Percentiles rank a stretch among this genome's conserved stretches.
Evolutionary conservation across 2,797 vertebrate species (phyloP).

Genomic region (Gymnopithys bicolor): DNA sequence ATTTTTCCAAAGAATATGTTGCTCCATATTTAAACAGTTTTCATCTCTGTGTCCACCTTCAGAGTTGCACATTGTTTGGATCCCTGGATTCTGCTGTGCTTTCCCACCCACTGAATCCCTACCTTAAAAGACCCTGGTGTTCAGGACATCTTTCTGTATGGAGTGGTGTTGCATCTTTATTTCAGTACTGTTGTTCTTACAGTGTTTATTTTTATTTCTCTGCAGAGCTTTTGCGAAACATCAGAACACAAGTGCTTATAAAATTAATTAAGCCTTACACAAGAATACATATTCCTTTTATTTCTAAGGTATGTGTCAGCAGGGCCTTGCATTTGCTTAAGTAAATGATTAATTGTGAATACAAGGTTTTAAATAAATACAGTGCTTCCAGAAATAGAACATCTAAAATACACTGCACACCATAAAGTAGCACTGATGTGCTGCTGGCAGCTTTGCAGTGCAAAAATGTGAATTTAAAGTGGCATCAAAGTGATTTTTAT

Average conservation of each 20-base stretch:
- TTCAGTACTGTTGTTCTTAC: neutral
- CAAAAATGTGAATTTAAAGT: neutral
- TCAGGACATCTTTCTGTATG: neutral
- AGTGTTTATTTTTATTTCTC: constrained; percentile 50
- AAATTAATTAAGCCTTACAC: constrained; percentile 99
- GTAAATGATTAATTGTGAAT: constrained; percentile 42
- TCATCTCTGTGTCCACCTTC: neutral
- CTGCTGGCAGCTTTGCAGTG: constrained; percentile 19
- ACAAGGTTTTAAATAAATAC: constrained; percentile 25
- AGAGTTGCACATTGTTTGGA: neutral
- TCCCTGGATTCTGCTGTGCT: neutral
- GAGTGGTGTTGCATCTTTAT: neutral
- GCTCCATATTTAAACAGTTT: neutral
- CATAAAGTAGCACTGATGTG: neutral
- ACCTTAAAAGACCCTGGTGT: neutral
- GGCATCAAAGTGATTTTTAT: neutral
- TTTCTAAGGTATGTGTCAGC: constrained; percentile 91
- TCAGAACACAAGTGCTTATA: constrained; percentile 99
- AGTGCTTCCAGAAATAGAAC: constrained; percentile 15
- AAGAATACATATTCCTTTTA: constrained; percentile 99
- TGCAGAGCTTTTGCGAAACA: constrained; percentile 97
- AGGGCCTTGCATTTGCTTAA: constrained; percentile 35
- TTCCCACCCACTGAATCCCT: neutral
- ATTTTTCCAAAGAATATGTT: neutral
- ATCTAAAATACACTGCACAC: neutral